Evolutionary conservation across 2,888 invertebrate genomes (phyloP).

Genomic region (Teleogryllus oceanicus): DNA sequence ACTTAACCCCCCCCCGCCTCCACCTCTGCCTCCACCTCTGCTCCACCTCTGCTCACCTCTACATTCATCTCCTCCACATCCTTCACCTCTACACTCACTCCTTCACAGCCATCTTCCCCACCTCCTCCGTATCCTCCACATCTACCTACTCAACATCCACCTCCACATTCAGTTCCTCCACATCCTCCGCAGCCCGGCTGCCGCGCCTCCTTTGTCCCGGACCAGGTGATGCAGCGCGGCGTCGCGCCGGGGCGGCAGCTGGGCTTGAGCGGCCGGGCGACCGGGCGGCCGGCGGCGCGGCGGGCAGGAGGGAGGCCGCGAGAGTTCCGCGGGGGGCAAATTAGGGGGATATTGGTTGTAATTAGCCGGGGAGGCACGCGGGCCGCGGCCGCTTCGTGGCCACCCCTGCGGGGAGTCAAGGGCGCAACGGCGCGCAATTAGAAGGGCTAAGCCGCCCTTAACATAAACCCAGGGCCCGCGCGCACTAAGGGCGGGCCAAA

Average conservation of each 20-base stretch:
- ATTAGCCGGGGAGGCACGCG: constrained; percentile 12
- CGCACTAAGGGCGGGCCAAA: not conserved
- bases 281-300: not conserved
- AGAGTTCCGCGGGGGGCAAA: not conserved
- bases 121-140: too few species aligned
- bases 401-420: constrained; percentile 7
- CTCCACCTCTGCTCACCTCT: too few species aligned
- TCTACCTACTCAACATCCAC: not conserved
- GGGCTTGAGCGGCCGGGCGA: not conserved
- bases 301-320: not conserved
- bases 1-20: too few species aligned
- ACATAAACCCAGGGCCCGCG: not conserved
- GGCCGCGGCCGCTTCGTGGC: not conserved
- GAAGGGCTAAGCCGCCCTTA: constrained; percentile 10
- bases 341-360: constrained; percentile 18
- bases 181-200: not conserved
- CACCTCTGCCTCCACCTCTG: too few species aligned
- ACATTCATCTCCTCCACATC: too few species aligned
- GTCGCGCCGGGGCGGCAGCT: not conserved
- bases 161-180: not conserved
- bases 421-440: not conserved
- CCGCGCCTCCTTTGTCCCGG: not conserved
- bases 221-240: not conserved
- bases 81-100: too few species aligned
- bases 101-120: too few species aligned